phyloP scores from a whole-genome alignment of 2,888 invertebrate genomes.

The Archips xylosteana region DNA sequence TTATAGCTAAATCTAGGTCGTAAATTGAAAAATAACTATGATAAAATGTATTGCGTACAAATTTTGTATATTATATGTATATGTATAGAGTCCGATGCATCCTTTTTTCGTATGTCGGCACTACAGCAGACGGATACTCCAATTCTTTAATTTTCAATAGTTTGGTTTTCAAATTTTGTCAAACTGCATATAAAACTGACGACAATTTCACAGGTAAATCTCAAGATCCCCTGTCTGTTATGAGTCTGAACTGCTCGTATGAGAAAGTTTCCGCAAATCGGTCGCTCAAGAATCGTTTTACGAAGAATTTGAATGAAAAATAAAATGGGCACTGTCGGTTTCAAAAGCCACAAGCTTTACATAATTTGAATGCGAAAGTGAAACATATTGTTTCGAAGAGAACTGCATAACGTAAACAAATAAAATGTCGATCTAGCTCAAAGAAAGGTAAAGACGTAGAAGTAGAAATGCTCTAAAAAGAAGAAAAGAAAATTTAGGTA shows the following conservation, averaged over 20 bases:
- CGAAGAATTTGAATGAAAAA: slow-evolving; percentile 21
- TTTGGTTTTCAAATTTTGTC: no score
- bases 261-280: neutral
- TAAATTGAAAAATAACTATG: slow-evolving; percentile 14
- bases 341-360: slow-evolving; percentile 12
- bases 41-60: neutral
- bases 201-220: neutral
- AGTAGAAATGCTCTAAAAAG: no score
- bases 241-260: neutral
- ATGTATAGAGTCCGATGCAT: no score
- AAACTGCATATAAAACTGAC: no score
- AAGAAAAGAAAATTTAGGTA: no score
- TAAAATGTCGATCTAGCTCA: neutral
- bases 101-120: no score
- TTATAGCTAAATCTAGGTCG: slow-evolving; percentile 31
- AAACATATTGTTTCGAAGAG: neutral
- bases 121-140: no score
- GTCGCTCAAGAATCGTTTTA: slow-evolving; percentile 6
- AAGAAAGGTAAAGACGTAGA: no score
- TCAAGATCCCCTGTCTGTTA: neutral
- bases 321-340: slow-evolving; percentile 9
- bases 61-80: no score
- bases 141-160: no score
- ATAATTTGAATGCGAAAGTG: slow-evolving; percentile 10
- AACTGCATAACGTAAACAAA: neutral